Evolutionary conservation across 2,888 invertebrate genomes (phyloP), one percentile per base, ranked within the genome.

Genomic region (Augochlorella aurata): DNA sequence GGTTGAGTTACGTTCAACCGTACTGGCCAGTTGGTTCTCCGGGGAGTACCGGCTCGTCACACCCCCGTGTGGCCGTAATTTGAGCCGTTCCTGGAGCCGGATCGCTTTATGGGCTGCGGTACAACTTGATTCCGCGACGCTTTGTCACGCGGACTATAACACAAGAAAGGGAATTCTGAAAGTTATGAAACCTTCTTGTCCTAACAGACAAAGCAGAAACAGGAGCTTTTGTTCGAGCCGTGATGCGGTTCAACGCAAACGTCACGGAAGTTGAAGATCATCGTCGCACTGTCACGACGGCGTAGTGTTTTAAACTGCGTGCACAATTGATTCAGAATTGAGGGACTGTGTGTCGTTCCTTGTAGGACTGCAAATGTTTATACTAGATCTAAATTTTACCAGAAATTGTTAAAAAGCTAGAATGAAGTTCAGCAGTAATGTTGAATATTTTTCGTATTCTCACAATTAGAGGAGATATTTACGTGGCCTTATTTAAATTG

Each of bases 61-160:
- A 9, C 47, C 29, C 38, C 3, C 45, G 14, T 24, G 79, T 63
- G 45, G 52, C 63, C 61, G 73, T 81, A 65, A 81, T 65, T 79
- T 69, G 79, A 21, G 1, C 10, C 14, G 44, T 24, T 24, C 8
- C 38, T 7, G 63, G 49, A 73, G 65, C 14, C 49, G 49, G 63
- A 73, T 18, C 47, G 73, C 65, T 73, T 73, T 73, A 73, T 73
- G 49, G 63, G 50, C 49, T 4, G n/a, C 45, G 50, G 63, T 65
- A 73, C 65, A 21, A 50, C 65, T 65, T 65, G 47, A 73, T 73
- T 45, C 49, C 47, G 63, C 29, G 63, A 61, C n/a, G 21, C 45
- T 67, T 45, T 24, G 47, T 45, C 38, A 63, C 18, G 18, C 9
- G 18, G 63, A 63, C 29, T 38, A 29, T 24, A 24, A 14, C 24